Conservation (phyloP, 1,140 invertebrate genomes). For the Musca domestica region DNA sequence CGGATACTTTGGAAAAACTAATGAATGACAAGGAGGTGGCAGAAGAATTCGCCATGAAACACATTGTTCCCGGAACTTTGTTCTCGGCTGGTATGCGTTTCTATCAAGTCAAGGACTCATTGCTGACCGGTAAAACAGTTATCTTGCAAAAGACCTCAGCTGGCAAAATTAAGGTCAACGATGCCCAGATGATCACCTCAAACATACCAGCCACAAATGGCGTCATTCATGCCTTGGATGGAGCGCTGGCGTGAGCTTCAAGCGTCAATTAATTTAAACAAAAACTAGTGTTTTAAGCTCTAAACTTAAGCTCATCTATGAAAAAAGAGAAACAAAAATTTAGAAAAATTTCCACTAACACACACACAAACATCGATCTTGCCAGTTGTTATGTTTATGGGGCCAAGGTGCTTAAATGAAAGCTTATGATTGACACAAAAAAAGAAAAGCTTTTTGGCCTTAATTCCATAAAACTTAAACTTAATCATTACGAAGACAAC, state of each 20-base stretch:
- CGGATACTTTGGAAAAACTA: conserved; percentile 61
- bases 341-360: neutral
- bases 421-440: conserved; percentile 5
- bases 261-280: neutral
- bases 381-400: conserved; percentile 24
- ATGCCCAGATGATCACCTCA: conserved; percentile 71
- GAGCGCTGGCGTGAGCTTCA: conserved; percentile 57
- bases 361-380: conserved; percentile 14
- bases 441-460: neutral
- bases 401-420: conserved; percentile 8
- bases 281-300: neutral
- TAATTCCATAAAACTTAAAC: no score
- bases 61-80: conserved; percentile 72
- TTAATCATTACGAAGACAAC: conserved; percentile 9
- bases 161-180: conserved; percentile 78
- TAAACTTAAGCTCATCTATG: neutral
- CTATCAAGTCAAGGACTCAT: conserved; percentile 76
- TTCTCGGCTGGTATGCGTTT: conserved; percentile 82
- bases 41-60: conserved; percentile 72
- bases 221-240: conserved; percentile 82
- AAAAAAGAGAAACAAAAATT: neutral
- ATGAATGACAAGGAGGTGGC: conserved; percentile 64
- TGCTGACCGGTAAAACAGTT: conserved; percentile 64
- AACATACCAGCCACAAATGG: conserved; percentile 86
- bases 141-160: conserved; percentile 72